phyloP scores from a whole-genome alignment of 2,797 vertebrate genomes.

The Lateolabrax maculatus region DNA sequence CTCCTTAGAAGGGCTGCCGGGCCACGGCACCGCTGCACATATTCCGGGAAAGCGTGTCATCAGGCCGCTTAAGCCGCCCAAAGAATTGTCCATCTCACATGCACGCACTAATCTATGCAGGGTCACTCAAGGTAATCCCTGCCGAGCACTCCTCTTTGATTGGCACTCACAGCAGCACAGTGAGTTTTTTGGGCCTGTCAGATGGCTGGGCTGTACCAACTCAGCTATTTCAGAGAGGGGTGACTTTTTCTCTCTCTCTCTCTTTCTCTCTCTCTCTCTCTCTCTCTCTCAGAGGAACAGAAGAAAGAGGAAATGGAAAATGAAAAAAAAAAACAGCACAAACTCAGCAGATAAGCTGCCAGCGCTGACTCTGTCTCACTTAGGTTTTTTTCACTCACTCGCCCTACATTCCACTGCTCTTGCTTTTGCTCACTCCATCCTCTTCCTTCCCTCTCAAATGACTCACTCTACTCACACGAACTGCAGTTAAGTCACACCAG shows the following conservation, averaged over 20 bases:
- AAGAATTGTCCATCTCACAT: constrained; percentile 89
- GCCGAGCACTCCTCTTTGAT: constrained; percentile 84
- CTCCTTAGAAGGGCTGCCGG: constrained; percentile 86
- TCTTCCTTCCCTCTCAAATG: constrained; percentile 58
- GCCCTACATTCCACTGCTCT: constrained; percentile 72
- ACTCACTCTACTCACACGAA: constrained; percentile 63
- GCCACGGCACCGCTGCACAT: constrained; percentile 84
- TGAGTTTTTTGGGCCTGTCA: constrained; percentile 88
- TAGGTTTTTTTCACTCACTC: constrained; percentile 64
- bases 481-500: constrained; percentile 67
- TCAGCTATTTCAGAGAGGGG: constrained; percentile 72
- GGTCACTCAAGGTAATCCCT: constrained; percentile 91
- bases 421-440: constrained; percentile 58
- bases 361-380: constrained; percentile 60
- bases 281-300: constrained; percentile 26
- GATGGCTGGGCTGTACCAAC: constrained; percentile 84
- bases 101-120: constrained; percentile 87
- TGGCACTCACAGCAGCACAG: constrained; percentile 86
- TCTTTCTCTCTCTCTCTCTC: constrained; percentile 9
- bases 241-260: constrained; percentile 23
- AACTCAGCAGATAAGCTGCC: constrained; percentile 69
- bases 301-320: constrained; percentile 65
- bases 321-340: constrained; percentile 49
- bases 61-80: constrained; percentile 89
- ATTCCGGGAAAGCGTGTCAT: constrained; percentile 93